phyloP scores from a whole-genome alignment of 2,113 vertebrate species.

The Polyodon spathula region DNA sequence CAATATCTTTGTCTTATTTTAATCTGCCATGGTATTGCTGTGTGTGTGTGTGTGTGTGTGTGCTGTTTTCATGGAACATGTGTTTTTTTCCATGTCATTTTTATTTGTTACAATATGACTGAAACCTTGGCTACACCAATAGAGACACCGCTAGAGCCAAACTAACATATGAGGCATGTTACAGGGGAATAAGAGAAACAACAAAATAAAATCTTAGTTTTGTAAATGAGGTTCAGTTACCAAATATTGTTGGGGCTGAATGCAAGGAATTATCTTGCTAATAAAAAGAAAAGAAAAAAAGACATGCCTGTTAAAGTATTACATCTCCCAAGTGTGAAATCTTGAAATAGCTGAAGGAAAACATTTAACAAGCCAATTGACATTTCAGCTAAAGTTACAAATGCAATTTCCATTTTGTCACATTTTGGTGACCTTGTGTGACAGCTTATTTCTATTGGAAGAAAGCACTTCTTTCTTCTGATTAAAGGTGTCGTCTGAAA shows the following conservation, averaged over 20 bases:
- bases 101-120: no score
- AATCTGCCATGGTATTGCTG: no score
- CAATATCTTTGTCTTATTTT: no score
- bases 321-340: constrained; percentile 38
- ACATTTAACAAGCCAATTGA: constrained; percentile 66
- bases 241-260: constrained; percentile 10
- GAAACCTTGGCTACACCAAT: no score
- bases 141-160: no score
- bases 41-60: no score
- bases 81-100: no score
- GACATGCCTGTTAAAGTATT: constrained; percentile 12
- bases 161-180: no score
- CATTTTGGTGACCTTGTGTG: constrained; percentile 79
- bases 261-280: constrained; percentile 9
- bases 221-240: constrained; percentile 21
- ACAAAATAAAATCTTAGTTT: no score
- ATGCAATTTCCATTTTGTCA: constrained; percentile 77
- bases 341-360: constrained; percentile 50
- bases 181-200: no score
- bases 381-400: constrained; percentile 77
- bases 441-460: constrained; percentile 78
- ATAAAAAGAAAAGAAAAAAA: not conserved
- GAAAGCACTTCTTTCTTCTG: constrained; percentile 68
- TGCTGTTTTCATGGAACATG: no score
- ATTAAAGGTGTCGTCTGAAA: constrained; percentile 88